Evolutionary conservation across 2,113 vertebrate genomes (phyloP).

Genomic region (Myotis lucifugus): DNA sequence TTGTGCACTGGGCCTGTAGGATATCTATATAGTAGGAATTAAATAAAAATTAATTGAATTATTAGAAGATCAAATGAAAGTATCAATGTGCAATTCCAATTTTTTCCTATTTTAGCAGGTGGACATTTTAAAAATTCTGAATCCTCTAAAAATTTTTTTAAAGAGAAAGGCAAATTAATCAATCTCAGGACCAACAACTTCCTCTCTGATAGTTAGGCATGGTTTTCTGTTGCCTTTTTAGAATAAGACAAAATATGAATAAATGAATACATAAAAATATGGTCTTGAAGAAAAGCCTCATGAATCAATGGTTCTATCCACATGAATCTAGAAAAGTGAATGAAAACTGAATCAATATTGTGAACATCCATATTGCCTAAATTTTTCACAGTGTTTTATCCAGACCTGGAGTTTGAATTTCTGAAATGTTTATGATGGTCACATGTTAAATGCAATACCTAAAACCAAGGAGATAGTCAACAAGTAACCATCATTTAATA

Average conservation of each 20-base stretch:
- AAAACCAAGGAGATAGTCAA: not conserved
- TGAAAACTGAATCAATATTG: slow-evolving; percentile 17
- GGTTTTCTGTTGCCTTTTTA: not conserved
- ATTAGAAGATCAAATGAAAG: slow-evolving; percentile 3
- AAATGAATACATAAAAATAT: slow-evolving; percentile 34
- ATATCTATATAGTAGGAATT: not conserved
- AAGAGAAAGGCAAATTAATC: slow-evolving; percentile 49
- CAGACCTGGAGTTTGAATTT: not conserved
- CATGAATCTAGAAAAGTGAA: slow-evolving; percentile 3
- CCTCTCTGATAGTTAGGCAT: not conserved
- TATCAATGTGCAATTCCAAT: slow-evolving; percentile 24
- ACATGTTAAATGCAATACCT: not conserved
- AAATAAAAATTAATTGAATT: slow-evolving; percentile 6
- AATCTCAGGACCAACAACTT: not conserved
- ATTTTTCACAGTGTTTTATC: not conserved
- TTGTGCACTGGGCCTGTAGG: no score
- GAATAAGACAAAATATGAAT: slow-evolving; percentile 22
- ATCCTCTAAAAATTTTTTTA: slow-evolving; percentile 42
- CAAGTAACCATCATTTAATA: not conserved
- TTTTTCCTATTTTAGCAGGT: slow-evolving; percentile 15
- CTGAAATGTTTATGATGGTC: not conserved
- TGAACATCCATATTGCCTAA: not conserved
- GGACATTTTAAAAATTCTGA: not conserved
- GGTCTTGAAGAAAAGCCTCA: not conserved
- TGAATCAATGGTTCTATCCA: slow-evolving; percentile 1